phyloP scores from a whole-genome alignment of 2,113 vertebrate genomes.

The Smithornis capensis region DNA sequence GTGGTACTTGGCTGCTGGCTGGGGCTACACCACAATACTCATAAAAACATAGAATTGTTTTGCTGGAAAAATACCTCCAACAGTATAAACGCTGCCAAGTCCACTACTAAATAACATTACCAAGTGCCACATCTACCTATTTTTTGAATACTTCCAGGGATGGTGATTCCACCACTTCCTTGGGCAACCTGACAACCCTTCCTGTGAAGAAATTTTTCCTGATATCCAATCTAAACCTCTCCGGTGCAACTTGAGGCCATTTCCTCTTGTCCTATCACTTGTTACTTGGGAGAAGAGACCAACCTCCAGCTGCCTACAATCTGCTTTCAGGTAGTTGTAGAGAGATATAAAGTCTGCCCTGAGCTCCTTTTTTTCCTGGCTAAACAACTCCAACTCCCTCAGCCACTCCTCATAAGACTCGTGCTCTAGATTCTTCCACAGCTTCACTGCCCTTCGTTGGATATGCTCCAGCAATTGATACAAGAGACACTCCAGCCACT shows the following conservation, averaged over 20 bases:
- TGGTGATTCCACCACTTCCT: neutral
- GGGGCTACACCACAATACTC: neutral
- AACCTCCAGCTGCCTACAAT: rapidly evolving
- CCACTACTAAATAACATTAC: neutral
- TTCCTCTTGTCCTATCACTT: neutral
- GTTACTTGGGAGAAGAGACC: neutral
- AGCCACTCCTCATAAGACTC: rapidly evolving
- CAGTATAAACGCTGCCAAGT: neutral
- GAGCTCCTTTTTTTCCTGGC: neutral
- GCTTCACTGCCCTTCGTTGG: neutral
- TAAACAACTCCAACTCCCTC: neutral
- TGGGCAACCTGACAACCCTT: neutral
- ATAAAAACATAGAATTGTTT: neutral
- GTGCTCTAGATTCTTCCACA: neutral
- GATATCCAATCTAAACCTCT: neutral
- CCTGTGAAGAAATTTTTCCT: neutral
- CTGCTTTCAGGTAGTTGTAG: neutral
- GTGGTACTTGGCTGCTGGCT: neutral
- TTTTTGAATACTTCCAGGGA: neutral
- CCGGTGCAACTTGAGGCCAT: rapidly evolving
- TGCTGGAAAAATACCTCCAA: neutral
- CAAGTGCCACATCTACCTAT: rapidly evolving
- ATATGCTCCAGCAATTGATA: neutral
- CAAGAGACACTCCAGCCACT: neutral
- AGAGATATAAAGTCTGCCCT: neutral